phyloP scores from a whole-genome alignment of 1,140 invertebrate genomes.

The Aphaenogaster floridana region DNA sequence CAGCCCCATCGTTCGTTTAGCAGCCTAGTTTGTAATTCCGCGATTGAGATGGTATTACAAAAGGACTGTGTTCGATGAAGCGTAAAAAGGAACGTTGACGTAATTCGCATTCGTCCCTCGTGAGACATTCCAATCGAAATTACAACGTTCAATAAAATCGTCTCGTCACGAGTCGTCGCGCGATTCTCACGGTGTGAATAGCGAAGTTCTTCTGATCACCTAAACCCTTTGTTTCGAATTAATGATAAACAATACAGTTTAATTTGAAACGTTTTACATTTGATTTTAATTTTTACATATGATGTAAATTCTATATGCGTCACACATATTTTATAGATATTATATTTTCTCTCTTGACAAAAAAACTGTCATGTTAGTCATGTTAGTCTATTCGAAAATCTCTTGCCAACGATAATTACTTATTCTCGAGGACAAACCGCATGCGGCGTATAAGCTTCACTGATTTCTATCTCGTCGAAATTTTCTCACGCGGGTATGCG shows the following conservation, averaged over 20 bases:
- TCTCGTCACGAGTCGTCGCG: slow-evolving; percentile 34
- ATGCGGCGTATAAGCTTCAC: neutral
- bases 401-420: slow-evolving; percentile 20
- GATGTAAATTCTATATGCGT: neutral
- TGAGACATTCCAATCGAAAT: slow-evolving; percentile 55
- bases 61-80: slow-evolving; percentile 11
- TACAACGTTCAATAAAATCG: slow-evolving; percentile 50
- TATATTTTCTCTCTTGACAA: neutral
- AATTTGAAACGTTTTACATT: neutral
- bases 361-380: neutral
- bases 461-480: slow-evolving; percentile 26
- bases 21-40: slow-evolving; percentile 51
- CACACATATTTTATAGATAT: neutral
- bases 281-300: neutral
- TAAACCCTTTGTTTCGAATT: neutral
- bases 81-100: slow-evolving; percentile 38
- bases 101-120: slow-evolving; percentile 55
- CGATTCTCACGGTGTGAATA: neutral
- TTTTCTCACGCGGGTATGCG: neutral
- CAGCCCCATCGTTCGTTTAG: slow-evolving; percentile 37
- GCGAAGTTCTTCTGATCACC: neutral
- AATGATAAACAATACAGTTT: neutral
- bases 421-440: neutral
- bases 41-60: slow-evolving; percentile 31
- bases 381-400: neutral